These are phyloP conservation scores for Corythornis madagascariensis DNA, from an alignment of 2,113 vertebrate genomes.

Conservation along the genomic window DNA sequence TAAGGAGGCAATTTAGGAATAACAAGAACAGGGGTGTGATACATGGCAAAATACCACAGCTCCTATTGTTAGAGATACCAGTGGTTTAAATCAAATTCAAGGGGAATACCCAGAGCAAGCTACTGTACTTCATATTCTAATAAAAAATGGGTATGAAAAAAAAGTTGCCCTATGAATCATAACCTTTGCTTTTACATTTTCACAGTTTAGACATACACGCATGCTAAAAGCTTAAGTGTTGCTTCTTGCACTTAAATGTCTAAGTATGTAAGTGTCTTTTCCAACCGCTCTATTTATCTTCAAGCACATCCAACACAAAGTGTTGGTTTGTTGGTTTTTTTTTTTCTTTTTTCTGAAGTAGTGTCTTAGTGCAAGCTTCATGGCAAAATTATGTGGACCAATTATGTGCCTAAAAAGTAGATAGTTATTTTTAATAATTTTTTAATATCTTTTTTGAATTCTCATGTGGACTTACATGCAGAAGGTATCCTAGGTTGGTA, in stretches of 20 bases:
- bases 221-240: conserved; percentile 61
- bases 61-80: conserved; percentile 20
- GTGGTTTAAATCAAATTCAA: conserved; percentile 66
- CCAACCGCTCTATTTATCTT: conserved; percentile 44
- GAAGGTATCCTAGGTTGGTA: neutral
- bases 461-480: neutral
- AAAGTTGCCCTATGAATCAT: conserved; percentile 61
- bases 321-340: neutral
- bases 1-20: conserved; percentile 75
- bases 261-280: conserved; percentile 22
- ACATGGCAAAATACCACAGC: conserved; percentile 21
- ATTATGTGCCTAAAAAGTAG: neutral
- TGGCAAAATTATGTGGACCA: neutral
- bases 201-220: conserved; percentile 65
- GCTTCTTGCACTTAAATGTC: conserved; percentile 46
- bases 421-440: neutral
- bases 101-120: conserved; percentile 24
- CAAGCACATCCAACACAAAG: neutral
- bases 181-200: conserved; percentile 59
- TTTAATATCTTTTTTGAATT: neutral
- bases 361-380: neutral
- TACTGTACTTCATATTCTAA: conserved; percentile 51
- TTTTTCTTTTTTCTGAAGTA: neutral
- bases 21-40: conserved; percentile 49
- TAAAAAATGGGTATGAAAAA: conserved; percentile 46